Evolutionary conservation across 2,888 invertebrate genomes (phyloP).

Genomic region (Neoitamus cyanurus): DNA sequence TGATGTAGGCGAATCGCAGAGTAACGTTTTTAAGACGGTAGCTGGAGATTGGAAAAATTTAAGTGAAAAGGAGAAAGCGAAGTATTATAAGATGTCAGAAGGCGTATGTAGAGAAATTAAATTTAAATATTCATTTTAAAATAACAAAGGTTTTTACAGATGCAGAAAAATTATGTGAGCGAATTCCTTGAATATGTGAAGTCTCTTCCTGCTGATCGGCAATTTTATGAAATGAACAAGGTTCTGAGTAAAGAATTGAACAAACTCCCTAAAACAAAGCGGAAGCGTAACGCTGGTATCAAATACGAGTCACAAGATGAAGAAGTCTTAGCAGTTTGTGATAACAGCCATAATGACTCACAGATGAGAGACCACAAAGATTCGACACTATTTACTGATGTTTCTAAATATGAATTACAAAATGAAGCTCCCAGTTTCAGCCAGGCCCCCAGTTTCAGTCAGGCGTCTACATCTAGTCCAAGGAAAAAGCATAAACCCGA

Average conservation of each 20-base stretch:
- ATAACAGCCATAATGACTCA: no score
- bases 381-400: not conserved
- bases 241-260: not conserved
- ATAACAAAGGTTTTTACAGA: not conserved
- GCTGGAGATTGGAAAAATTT: not conserved
- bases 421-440: not conserved
- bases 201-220: not conserved
- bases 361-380: not conserved
- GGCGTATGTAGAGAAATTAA: no score
- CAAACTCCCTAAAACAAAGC: not conserved
- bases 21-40: not conserved
- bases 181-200: not conserved
- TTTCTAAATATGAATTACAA: not conserved
- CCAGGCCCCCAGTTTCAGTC: not conserved
- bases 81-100: not conserved
- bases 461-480: not conserved
- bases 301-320: not conserved
- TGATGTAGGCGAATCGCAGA: no score
- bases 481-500: not conserved
- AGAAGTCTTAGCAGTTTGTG: not conserved
- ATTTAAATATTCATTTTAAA: no score
- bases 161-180: not conserved
- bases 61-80: not conserved
- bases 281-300: not conserved
- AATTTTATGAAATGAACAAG: not conserved